These are phyloP conservation scores for Eupithecia abbreviata DNA, from an alignment of 2,888 invertebrate species.

Conservation along the genomic window DNA sequence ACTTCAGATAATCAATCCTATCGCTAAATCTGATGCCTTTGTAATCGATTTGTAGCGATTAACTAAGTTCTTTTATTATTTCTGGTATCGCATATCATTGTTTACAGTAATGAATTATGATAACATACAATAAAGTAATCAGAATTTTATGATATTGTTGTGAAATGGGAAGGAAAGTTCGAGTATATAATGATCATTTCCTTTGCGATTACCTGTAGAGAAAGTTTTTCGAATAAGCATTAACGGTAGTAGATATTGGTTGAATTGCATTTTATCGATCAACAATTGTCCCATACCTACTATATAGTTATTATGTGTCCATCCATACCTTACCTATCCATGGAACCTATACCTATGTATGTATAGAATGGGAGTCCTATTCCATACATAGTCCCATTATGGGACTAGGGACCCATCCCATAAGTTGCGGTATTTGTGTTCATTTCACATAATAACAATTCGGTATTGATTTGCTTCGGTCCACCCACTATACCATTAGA, in stretches of 20 bases:
- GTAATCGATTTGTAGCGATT: not conserved
- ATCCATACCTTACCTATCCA: no score
- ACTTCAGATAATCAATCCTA: not conserved
- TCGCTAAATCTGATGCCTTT: conserved; percentile 2
- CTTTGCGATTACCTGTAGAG: not conserved
- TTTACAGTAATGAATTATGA: not conserved
- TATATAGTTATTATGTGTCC: not conserved
- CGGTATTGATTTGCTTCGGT: not conserved
- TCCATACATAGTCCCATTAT: no score
- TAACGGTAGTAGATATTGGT: not conserved
- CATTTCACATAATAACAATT: no score
- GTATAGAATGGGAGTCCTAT: no score
- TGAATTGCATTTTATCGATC: not conserved
- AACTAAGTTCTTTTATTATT: not conserved
- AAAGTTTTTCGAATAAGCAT: not conserved
- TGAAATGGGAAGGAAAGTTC: not conserved
- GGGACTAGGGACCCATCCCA: not conserved
- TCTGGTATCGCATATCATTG: conserved; percentile 3
- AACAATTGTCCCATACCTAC: not conserved
- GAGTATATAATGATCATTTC: not conserved
- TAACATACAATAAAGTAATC: not conserved
- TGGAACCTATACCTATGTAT: no score
- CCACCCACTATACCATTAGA: not conserved
- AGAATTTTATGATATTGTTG: conserved; percentile 1
- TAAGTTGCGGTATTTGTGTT: not conserved